Conservation (phyloP, 2,113 vertebrate species). For the Anolis sagrei region DNA sequence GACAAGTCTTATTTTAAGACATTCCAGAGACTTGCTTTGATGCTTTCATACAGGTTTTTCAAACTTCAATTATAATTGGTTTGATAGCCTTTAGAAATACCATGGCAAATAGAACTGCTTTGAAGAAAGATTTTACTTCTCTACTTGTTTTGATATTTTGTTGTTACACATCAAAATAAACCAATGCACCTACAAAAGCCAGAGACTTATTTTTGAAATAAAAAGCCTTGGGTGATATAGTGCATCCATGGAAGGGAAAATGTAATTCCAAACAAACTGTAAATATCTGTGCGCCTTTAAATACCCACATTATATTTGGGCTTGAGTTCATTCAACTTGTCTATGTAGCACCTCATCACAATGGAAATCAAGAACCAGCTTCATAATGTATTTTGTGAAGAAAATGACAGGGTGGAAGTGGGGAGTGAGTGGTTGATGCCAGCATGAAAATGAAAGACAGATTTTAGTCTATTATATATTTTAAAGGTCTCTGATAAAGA, state of each 20-base stretch:
- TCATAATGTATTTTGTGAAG: conserved; percentile 56
- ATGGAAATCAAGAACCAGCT: conserved; percentile 65
- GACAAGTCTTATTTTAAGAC: conserved; percentile 26
- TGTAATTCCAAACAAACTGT: not conserved
- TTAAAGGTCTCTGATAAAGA: conserved; percentile 2
- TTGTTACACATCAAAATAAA: not conserved
- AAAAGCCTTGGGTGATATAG: not conserved
- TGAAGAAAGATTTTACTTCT: not conserved
- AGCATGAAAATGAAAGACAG: conserved; percentile 28
- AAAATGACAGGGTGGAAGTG: too few relatives aligned
- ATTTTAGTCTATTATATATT: conserved; percentile 17
- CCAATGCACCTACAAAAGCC: too few relatives aligned
- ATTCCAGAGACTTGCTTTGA: not conserved
- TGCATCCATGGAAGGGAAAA: not conserved
- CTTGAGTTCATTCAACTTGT: conserved; percentile 6
- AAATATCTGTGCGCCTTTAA: not conserved
- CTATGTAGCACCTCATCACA: conserved; percentile 30
- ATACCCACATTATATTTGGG: conserved; percentile 8
- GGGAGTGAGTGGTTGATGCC: too few relatives aligned
- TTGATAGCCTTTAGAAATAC: not conserved
- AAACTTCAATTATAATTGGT: not conserved
- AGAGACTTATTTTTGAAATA: not conserved
- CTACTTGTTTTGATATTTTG: not conserved
- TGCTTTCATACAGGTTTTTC: not conserved
- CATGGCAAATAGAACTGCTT: not conserved